Base-by-base conservation (phyloP, 1,140 invertebrate genomes). In the Drosophila tani region DNA sequence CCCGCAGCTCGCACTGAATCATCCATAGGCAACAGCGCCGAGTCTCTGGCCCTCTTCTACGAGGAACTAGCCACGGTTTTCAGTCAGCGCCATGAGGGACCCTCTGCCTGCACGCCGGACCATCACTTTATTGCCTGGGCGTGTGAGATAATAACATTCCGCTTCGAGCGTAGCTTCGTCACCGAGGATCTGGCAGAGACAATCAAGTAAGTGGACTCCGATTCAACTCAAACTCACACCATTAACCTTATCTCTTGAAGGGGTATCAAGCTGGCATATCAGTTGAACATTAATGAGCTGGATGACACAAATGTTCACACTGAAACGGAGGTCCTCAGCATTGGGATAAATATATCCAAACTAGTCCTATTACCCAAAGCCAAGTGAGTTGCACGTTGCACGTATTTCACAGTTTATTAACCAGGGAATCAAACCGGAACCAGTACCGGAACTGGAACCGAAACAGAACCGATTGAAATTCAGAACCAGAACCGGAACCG, bases 31-130 rank as follows among this genome's bases (percentile, higher is more conserved):
- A 79, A 78, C 46, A 91, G 78, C 58, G 93, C 95, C 2, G 94
- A 95, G 68, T 93, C 94, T 53, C 92, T 95, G 74, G 95, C 95
- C 19, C 93, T 97, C 19, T 96, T 96, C 84, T 96, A 96, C 90
- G 96, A 97, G 93, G 95, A 96, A 90, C 88, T 97, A 29, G 94
- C 95, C 14, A 92, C 93, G 60, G 93, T 96, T 49, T 93, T 88
- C 15, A 68, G 56, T 24, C 66, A 78, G 8, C 55, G 88, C 91
- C 29, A 85, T 93, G 77, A 87, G 91, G 76, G 51, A 21, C 59
- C 68, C 59, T 38, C 41, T 85, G 91, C 50, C 57, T 93, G 68
- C 46, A 46, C 43, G 5, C 93, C 96, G 41, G 94, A 96, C 82
- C 90, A 93, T 75, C 80, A 94, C 21, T 96, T 96, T 83, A 70